Evolutionary conservation across 2,888 invertebrate species (phyloP).

Genomic region (Hypena proboscidalis): DNA sequence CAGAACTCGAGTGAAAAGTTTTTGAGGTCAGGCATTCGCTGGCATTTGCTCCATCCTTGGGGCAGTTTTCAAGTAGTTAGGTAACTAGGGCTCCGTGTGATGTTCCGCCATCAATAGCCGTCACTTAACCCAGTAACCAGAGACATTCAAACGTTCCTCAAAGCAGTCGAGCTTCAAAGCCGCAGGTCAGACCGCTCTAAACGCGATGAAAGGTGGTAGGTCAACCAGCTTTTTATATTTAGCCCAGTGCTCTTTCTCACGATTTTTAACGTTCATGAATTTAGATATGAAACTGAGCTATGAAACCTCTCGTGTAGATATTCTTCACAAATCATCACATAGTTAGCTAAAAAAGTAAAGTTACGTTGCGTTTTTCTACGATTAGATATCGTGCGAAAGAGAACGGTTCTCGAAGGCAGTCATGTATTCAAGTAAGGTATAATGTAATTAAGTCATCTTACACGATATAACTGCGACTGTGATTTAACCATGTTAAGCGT

Average conservation of each 20-base stretch:
- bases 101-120: slow-evolving; percentile 66
- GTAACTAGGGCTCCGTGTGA: slow-evolving; percentile 55
- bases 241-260: slow-evolving; percentile 55
- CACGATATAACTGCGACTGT: too few relatives aligned
- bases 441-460: too few relatives aligned
- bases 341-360: too few relatives aligned
- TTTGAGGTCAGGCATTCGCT: slow-evolving; percentile 4
- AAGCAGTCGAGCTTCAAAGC: slow-evolving; percentile 63
- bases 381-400: too few relatives aligned
- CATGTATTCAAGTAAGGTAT: too few relatives aligned
- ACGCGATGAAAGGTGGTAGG: slow-evolving; percentile 62
- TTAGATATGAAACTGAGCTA: background rate
- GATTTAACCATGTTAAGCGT: too few relatives aligned
- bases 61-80: slow-evolving; percentile 53
- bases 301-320: background rate
- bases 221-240: slow-evolving; percentile 59
- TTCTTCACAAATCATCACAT: too few relatives aligned
- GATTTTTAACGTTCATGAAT: background rate
- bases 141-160: slow-evolving; percentile 68
- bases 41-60: slow-evolving; percentile 51
- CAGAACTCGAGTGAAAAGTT: too few relatives aligned
- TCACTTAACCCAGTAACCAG: slow-evolving; percentile 71
- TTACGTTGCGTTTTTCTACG: too few relatives aligned
- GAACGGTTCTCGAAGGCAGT: too few relatives aligned
- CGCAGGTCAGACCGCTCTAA: slow-evolving; percentile 62